Base-by-base conservation (phyloP, 2,888 invertebrate genomes). In the Andrena dorsata region DNA sequence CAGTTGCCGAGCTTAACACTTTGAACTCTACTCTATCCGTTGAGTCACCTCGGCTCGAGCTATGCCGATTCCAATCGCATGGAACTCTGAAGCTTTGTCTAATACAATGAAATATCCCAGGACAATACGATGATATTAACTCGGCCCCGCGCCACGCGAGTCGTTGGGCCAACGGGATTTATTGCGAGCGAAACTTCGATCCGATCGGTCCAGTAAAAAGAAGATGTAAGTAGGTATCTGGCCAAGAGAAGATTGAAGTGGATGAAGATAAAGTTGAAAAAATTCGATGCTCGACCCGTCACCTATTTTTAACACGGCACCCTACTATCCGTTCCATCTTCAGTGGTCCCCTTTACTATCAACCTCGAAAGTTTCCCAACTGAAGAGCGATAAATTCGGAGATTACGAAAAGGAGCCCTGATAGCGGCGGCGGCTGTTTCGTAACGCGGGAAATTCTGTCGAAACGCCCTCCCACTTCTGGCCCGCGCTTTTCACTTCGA, bases 401-500 rank as follows among this genome's bases (percentile, higher is more conserved):
- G 63, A 35, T 77, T 41, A n/a, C 49, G 49, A 51, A 28, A 77
- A 20, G 7, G 1, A 6, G 35, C 13, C 13, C 7, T 0, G 26
- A 35, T 63, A 32, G 4, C 28, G 53, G 13, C 16, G 13, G 13
- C 4, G 2, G 10, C 23, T 10, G 0, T 60, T 49, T 68, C 60
- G 49, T 35, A 60, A 75, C 8, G 30, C 26, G 41, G 49, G 23
- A 75, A 65, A 49, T n/a, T 66, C 32, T 60, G n/a, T 66, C 32
- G 68, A 49, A 28, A 49, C 32, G 2, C n/a, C 1, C 0, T 4
- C 6, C 6, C 30, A 1, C 0, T 1, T 16, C 20, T 41, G 10
- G 5, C 5, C 41, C 8, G 4, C n/a, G 28, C 28, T 16, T 30
- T 30, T 13, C 32, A 20, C 30, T 2, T 2, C 4, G n/a, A 6